Percentiles rank a stretch among this genome's conserved stretches.
Evolutionary conservation across 1,140 invertebrate genomes (phyloP).

Genomic region (Ectropis grisescens): DNA sequence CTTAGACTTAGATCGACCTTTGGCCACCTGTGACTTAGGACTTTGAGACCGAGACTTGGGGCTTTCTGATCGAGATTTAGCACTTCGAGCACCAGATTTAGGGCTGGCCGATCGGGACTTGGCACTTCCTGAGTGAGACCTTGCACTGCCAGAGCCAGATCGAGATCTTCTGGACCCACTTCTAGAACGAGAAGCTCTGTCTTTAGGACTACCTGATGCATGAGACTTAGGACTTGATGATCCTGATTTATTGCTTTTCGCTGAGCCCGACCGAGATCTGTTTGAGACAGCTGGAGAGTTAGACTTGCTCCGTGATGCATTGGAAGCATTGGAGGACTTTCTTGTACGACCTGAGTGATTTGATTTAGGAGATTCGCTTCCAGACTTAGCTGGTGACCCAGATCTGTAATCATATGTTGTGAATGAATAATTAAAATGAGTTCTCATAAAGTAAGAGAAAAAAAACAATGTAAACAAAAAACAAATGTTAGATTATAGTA

Average conservation of each 20-base stretch:
- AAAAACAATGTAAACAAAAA: no score
- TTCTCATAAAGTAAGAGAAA: no score
- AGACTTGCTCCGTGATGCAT: slow-evolving; percentile 50
- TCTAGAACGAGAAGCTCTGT: slow-evolving; percentile 36
- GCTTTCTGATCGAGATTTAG: slow-evolving; percentile 36
- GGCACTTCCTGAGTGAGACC: slow-evolving; percentile 57
- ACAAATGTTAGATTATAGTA: no score
- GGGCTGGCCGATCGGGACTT: slow-evolving; percentile 40
- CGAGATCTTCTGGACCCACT: slow-evolving; percentile 46
- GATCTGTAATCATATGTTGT: no score
- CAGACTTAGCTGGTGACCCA: slow-evolving; percentile 48
- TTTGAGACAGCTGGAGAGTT: slow-evolving; percentile 53
- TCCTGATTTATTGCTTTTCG: slow-evolving; percentile 47
- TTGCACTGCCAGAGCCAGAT: slow-evolving; percentile 58
- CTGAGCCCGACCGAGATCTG: slow-evolving; percentile 46
- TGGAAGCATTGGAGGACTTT: slow-evolving; percentile 45
- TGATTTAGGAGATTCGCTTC: slow-evolving; percentile 52
- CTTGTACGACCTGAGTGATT: slow-evolving; percentile 35
- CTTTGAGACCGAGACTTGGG: slow-evolving; percentile 33
- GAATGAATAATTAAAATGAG: no score
- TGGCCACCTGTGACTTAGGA: slow-evolving; percentile 30
- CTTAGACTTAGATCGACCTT: slow-evolving; percentile 34
- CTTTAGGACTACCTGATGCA: slow-evolving; percentile 40
- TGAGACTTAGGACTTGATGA: slow-evolving; percentile 55
- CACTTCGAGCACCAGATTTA: slow-evolving; percentile 37